Conservation (phyloP, 2,888 invertebrate species). For the Diaprepes abbreviatus region DNA sequence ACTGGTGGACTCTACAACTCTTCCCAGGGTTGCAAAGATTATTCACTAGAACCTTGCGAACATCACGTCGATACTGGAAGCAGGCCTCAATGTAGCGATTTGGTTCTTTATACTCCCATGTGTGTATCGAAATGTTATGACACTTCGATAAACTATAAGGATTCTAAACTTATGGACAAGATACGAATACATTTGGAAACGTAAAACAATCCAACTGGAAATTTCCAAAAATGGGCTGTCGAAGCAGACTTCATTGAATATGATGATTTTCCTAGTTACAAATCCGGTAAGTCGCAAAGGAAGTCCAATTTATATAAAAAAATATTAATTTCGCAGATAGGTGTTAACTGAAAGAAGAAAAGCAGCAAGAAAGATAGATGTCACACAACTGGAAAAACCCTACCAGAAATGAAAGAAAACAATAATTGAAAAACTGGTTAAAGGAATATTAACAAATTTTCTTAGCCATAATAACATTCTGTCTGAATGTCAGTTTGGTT, state of each 20-base stretch:
- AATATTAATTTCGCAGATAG: no score
- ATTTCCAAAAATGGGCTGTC: conserved; percentile 84
- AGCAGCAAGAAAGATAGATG: no score
- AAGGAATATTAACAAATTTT: no score
- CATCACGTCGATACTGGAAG: no score
- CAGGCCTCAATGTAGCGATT: conserved; percentile 76
- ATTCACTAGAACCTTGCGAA: no score
- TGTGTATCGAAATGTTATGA: conserved; percentile 43
- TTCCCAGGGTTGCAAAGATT: conserved; percentile 45
- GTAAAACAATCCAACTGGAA: conserved; percentile 81
- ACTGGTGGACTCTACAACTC: conserved; percentile 83
- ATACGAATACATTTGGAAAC: conserved; percentile 71
- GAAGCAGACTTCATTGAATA: conserved; percentile 88
- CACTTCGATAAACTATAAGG: conserved; percentile 70
- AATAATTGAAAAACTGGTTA: no score
- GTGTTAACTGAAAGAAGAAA: no score
- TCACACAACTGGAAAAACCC: no score
- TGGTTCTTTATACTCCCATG: conserved; percentile 67
- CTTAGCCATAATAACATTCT: no score
- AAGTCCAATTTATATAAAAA: no score
- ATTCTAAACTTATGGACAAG: conserved; percentile 82
- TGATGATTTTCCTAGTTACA: conserved; percentile 84
- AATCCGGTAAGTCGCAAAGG: conserved; percentile 86
- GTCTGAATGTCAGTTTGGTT: no score
- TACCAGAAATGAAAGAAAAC: no score